Evolutionary conservation across 2,888 invertebrate genomes (phyloP), one percentile per base, ranked within the genome.

Genomic region (Timema podura): DNA sequence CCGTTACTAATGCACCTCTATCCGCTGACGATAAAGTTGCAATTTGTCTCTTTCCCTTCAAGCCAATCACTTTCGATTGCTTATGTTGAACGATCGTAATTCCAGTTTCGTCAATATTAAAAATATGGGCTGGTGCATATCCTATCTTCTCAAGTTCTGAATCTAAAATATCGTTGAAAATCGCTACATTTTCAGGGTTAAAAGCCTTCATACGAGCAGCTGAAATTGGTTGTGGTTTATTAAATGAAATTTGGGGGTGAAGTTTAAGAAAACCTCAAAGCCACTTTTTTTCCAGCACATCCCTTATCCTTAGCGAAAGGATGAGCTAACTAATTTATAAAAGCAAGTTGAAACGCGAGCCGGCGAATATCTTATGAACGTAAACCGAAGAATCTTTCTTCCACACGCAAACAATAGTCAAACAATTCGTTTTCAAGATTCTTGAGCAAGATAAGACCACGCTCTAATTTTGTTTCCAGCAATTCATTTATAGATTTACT

Each of bases 371-470:
- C 57, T n/a, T 0, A 10, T n/a, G 16, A 46, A 6, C 44, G 30
- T 9, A 54, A 9, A 11, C 54, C 57, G 45, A 45, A 67, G 57
- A 67, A 67, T 16, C 66, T 15, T n/a, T 67, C 44, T 10, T 44
- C 1, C 67, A 67, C 54, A 9, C n/a, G 8, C 46, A 54, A 44
- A 15, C 45, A 67, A 15, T 67, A 54, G 16, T 54, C 9, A 44
- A 45, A 54, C 5, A 67, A 8, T 11, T 16, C n/a, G 7, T 10
- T 54, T 44, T 44, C 57, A 9, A 67, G 7, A 7, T 67, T 46
- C 46, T 3, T 6, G 15, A 13, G 54, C 11, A 67, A 44, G 10
- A 13, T 46, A 5, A 45, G 57, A 45, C 54, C 54, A 13, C 66
- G 9, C 5, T 49, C 49, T 30, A 49, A 8, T 49, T 16, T 15